Evolutionary conservation across 2,113 vertebrate species (phyloP).

Genomic region (Tupaia chinensis): DNA sequence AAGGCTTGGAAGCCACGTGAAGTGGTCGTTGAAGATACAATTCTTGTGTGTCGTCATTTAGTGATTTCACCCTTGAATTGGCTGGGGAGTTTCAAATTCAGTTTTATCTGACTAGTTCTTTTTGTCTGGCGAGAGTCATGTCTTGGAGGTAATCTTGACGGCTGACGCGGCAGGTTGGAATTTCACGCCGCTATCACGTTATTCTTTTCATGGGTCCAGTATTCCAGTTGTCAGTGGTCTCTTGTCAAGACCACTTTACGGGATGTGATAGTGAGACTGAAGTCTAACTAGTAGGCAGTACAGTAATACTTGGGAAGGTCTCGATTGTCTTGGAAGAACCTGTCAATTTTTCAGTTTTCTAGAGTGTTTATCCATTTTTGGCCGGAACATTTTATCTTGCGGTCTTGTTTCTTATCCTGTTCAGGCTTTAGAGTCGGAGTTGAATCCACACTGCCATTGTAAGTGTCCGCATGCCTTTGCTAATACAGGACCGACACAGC

Average conservation of each 20-base stretch:
- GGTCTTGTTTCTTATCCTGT: background rate
- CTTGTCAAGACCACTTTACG: background rate
- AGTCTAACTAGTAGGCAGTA: background rate
- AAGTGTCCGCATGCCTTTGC: background rate
- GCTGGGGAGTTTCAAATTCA: background rate
- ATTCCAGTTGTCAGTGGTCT: background rate
- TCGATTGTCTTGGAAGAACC: background rate
- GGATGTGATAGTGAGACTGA: background rate
- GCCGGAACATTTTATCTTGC: background rate
- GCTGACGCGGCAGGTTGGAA: background rate
- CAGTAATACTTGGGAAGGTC: constrained; percentile 3
- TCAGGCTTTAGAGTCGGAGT: background rate
- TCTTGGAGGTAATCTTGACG: constrained; percentile 13
- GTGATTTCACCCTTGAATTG: background rate
- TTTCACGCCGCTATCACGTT: background rate
- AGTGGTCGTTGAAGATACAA: rapidly evolving
- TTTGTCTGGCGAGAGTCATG: background rate
- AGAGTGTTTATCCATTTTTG: background rate
- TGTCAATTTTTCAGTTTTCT: background rate
- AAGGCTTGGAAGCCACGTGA: background rate
- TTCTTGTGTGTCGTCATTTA: background rate
- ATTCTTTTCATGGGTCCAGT: background rate
- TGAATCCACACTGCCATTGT: background rate
- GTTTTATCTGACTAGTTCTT: constrained; percentile 19
- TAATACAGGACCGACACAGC: constrained; percentile 38